Evolutionary conservation across 2,797 vertebrate genomes (phyloP).

Genomic region (Xiphorhynchus erythropygius): DNA sequence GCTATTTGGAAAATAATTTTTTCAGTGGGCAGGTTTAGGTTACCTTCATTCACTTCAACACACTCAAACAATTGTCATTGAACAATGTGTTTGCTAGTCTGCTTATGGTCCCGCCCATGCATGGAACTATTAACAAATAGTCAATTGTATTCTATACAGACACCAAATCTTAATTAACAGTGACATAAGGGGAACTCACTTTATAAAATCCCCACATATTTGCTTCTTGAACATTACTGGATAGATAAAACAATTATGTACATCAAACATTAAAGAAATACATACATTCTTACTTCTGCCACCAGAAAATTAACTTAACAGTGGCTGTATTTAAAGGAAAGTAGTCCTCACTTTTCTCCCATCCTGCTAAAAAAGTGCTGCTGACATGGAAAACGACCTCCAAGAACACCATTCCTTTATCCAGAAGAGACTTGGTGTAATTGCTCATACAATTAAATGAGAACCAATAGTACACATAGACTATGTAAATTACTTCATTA

Average conservation of each 20-base stretch:
- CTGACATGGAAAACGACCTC: not conserved
- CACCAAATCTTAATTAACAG: not conserved
- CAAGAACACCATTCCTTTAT: not conserved
- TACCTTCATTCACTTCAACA: not conserved
- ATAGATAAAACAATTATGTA: not conserved
- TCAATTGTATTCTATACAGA: not conserved
- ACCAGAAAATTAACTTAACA: not conserved
- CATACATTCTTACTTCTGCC: not conserved
- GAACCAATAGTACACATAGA: not conserved
- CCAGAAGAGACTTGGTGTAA: conserved; percentile 3
- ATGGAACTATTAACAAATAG: not conserved
- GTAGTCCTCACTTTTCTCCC: not conserved
- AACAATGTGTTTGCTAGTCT: not conserved
- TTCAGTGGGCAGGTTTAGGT: not conserved
- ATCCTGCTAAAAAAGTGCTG: not conserved
- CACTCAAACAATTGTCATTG: not conserved
- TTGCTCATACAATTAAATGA: not conserved
- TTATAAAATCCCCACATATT: not conserved
- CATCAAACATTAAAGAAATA: not conserved
- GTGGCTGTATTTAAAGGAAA: not conserved
- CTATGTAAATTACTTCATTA: not conserved
- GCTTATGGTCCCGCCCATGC: not conserved
- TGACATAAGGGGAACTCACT: not conserved
- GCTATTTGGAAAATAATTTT: not conserved
- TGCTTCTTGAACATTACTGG: not conserved